Evolutionary conservation across 2,113 vertebrate genomes (phyloP), one percentile per base, ranked within the genome.

Genomic region (Lepus americanus): DNA sequence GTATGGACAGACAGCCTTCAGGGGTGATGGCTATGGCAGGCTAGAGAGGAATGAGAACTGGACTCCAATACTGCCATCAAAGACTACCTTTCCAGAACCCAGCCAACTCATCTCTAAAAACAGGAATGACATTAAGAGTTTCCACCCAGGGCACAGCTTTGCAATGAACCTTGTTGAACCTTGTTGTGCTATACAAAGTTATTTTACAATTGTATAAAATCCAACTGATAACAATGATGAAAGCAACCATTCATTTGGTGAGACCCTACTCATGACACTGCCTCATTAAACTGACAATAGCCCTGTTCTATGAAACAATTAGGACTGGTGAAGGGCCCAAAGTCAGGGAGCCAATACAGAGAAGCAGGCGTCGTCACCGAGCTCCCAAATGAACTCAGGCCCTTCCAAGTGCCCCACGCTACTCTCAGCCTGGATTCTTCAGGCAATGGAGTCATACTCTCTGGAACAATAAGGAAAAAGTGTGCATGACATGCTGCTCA

Each of bases 1-100:
- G 53, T 9, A 14, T 51, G 64, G 78, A 89, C 94, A 92, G 59
- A n/a, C 44, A 59, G n/a, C 80, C 63, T 82, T 51, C 81, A 53
- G 79, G 10, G 27, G 95, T 22, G 70, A 67, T 20, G 79, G 70
- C 87, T 27, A 0, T 1, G 14, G n/a, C 0, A 13, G 53, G 53
- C 49, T 70, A 25, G 5, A 82, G 4, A 29, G 33, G 9, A 88
- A 64, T 25, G 64, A 63, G 49, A 64, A 22, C 2, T 22, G 33
- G 36, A 27, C 76, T 0, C 14, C 0, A 51, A 78, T 4, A 12
- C 80, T 20, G 4, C 53, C 72, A 31, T 0, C 0, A 17, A 63
- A n/a, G 8, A 12, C 67, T 27, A 29, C 7, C 84, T 29, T 69
- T 44, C 63, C 16, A 82, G 84, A 86, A 55, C 33, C 92, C 44